Base-by-base conservation (phyloP, 2,113 vertebrate genomes). In the Muntiacus reevesi region DNA sequence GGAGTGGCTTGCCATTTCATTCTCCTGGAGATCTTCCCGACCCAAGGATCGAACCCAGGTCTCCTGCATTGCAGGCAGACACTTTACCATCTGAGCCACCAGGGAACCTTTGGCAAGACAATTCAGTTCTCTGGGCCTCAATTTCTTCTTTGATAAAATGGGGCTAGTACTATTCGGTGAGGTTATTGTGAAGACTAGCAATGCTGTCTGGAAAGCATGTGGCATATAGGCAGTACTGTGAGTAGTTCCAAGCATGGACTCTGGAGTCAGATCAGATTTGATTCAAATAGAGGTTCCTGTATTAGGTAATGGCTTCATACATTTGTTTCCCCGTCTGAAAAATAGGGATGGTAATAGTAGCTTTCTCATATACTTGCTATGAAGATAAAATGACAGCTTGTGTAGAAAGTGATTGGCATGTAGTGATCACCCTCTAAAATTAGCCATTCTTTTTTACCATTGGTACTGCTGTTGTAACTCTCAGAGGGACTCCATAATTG, bases 1-100 rank as follows among this genome's bases (percentile, higher is more conserved):
- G 67, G n/a, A 23, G 5, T 71, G 9, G 67, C 19, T 23, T 71
- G n/a, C 67, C 19, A 21, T 71, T 71, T 71, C 67, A n/a, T 71
- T 23, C n/a, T 71, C n/a, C 19, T 2, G 0, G 67, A 71, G 67
- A 71, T 40, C n/a, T 71, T 71, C n/a, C 67, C 2, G 0, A 40
- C n/a, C n/a, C n/a, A 71, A 19, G 19, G 67, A 71, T 71, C 2
- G 0, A 40, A 71, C 19, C 67, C n/a, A 40, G 10, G n/a, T 40
- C 67, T 71, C 10, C 19, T 2, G 0, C 36, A 40, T 23, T 40
- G n/a, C 67, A 23, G 19, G n/a, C n/a, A 71, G n/a, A 40, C 67
- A 12, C 67, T 71, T 71, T 23, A 23, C 67, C 10, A 5, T 71
- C 67, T 40, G 67, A 71, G n/a, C n/a, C n/a, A 71, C 67, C 67